Conservation (phyloP, 2,113 vertebrate genomes). For the Plotosus lineatus region DNA sequence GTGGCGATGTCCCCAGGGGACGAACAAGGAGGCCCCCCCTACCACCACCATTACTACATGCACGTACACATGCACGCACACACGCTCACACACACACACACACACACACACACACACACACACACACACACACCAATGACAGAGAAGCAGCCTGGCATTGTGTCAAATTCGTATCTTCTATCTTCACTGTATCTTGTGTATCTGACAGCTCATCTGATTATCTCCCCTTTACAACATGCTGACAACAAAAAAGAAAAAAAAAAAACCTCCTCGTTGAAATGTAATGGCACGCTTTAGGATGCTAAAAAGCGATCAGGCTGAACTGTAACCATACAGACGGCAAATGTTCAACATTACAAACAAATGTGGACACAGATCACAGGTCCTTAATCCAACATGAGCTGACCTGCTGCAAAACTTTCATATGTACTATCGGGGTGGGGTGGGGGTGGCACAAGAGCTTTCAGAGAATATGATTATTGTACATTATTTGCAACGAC, state of each 20-base stretch:
- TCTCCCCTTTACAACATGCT: background rate
- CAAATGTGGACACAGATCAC: no score
- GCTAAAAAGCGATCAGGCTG: background rate
- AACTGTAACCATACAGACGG: slow-evolving; percentile 22
- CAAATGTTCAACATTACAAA: no score
- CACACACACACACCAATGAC: background rate
- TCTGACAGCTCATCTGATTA: background rate
- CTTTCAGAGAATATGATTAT: no score
- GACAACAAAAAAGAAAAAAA: background rate
- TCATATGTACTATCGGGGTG: no score
- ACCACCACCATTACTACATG: background rate
- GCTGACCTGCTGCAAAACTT: background rate
- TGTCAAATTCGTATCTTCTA: background rate
- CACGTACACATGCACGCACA: background rate
- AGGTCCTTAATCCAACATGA: background rate
- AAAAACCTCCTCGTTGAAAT: background rate
- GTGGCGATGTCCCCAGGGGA: slow-evolving; percentile 33
- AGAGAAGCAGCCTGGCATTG: slow-evolving; percentile 31
- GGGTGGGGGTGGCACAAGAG: no score
- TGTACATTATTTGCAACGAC: no score
- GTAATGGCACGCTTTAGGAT: background rate
- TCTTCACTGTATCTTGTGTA: background rate
- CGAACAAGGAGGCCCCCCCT: slow-evolving; percentile 7
- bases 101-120: slow-evolving; percentile 12
- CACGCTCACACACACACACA: background rate